Conservation (phyloP, 2,113 vertebrate species). For the Miniopterus natalensis region DNA sequence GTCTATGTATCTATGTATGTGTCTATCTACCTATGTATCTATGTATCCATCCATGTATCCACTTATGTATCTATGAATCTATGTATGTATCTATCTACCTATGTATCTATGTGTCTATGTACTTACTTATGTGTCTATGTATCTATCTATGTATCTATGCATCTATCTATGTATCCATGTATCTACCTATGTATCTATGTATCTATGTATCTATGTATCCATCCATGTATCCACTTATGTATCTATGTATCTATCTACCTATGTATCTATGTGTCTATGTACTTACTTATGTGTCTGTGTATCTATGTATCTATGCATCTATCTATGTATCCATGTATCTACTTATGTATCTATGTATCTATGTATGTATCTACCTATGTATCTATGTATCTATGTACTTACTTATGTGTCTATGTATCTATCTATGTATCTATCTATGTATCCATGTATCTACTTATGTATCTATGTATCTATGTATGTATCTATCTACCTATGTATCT, state of each 20-base stretch:
- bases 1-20: too few species aligned
- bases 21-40: not conserved
- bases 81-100: not conserved
- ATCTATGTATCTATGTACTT: too few species aligned
- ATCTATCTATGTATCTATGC: not conserved
- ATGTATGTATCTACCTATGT: too few species aligned
- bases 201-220: not conserved
- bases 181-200: not conserved
- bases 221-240: not conserved
- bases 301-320: not conserved
- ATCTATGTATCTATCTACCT: too few species aligned
- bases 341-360: not conserved
- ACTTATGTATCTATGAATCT: fast-evolving
- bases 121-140: too few species aligned
- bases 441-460: too few species aligned
- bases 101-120: not conserved
- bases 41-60: too few species aligned
- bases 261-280: too few species aligned
- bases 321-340: not conserved
- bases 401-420: too few species aligned
- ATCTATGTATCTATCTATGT: too few species aligned
- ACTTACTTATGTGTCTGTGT: not conserved
- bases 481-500: not conserved
- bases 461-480: not conserved
- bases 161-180: not conserved